A percentile compares a stretch with the other conserved stretches of the same genome.
phyloP scores from a whole-genome alignment of 2,113 vertebrate genomes.

The Melospiza georgiana region DNA sequence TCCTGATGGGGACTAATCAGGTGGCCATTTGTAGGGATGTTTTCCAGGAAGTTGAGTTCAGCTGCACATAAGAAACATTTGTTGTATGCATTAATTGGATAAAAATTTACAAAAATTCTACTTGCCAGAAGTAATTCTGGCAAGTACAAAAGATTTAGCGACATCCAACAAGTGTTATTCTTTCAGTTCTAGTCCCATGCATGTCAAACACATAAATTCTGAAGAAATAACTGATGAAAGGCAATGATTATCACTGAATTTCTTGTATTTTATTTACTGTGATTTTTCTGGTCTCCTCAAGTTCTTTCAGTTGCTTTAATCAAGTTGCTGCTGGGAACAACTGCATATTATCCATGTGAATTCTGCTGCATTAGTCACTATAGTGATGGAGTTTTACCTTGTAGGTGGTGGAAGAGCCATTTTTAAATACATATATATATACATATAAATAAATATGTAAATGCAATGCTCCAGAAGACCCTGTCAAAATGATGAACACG shows the following conservation, averaged over 20 bases:
- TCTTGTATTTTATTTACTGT: background rate
- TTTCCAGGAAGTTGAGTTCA: conserved; percentile 32
- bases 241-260: background rate
- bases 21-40: background rate
- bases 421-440: background rate
- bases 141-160: background rate
- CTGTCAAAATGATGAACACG: background rate
- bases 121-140: conserved; percentile 7
- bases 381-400: background rate
- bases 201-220: background rate
- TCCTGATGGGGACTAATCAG: background rate
- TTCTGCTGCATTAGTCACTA: background rate
- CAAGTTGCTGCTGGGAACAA: background rate
- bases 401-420: background rate
- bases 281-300: background rate
- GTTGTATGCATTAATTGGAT: conserved; percentile 30
- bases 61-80: conserved; percentile 5
- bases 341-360: background rate
- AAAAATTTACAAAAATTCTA: conserved; percentile 12
- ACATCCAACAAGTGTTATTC: background rate
- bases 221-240: background rate
- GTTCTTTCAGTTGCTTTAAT: background rate
- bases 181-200: background rate
- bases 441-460: background rate
- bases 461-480: background rate